phyloP scores from a whole-genome alignment of 2,113 vertebrate genomes.

The Xiphias gladius region DNA sequence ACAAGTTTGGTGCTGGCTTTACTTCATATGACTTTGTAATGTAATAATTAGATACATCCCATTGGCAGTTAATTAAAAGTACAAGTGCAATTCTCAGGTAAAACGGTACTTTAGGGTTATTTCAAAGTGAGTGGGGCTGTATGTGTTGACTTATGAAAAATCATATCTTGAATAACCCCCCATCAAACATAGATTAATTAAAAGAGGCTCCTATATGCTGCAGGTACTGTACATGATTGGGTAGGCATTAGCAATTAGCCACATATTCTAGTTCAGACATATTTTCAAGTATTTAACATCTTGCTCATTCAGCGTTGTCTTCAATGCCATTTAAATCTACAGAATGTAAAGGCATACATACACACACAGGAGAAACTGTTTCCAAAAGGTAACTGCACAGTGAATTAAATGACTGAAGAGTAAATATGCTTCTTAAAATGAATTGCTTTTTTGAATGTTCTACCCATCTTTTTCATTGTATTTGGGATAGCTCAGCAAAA shows the following conservation, averaged over 20 bases:
- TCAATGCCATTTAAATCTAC: slow-evolving; percentile 4
- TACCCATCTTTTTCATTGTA: slow-evolving; percentile 13
- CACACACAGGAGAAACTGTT: neutral
- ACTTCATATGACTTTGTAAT: slow-evolving; percentile 23
- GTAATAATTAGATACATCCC: neutral
- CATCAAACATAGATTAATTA: neutral
- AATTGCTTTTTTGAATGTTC: slow-evolving; percentile 13
- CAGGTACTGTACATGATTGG: neutral
- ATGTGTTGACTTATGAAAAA: neutral
- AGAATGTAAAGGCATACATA: neutral
- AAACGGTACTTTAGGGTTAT: neutral
- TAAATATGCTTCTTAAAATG: slow-evolving; percentile 39
- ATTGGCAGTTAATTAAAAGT: neutral
- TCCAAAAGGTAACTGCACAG: slow-evolving; percentile 37
- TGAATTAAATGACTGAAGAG: slow-evolving; percentile 26
- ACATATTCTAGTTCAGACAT: neutral
- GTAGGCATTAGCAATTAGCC: too few species aligned
- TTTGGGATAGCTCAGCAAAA: slow-evolving; percentile 27
- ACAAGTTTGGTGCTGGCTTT: slow-evolving; percentile 15
- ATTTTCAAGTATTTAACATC: neutral
- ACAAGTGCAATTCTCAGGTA: neutral
- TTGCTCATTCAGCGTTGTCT: neutral
- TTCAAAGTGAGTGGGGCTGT: neutral
- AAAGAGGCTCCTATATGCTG: neutral
- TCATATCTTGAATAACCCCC: neutral